Base-by-base conservation (phyloP, 2,113 vertebrate species). In the Macroglossus sobrinus region DNA sequence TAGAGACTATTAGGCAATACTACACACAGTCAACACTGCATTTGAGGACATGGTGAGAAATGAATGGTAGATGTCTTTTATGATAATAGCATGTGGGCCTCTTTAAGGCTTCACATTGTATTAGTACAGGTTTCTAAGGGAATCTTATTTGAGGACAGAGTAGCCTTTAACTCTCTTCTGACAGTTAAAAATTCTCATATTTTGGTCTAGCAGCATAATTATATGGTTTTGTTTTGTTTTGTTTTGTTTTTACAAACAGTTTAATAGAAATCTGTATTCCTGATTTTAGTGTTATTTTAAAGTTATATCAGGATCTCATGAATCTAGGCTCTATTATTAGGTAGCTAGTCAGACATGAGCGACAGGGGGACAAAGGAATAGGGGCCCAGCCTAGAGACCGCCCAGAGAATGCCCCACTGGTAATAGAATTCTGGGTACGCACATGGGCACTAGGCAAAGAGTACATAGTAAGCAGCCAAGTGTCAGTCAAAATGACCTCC, bases 221-320 rank as follows among this genome's bases (percentile, higher is more conserved):
- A 66, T 40, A 21, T 95, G 61, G 33, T 21, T 72, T 95, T 50
- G 50, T 50, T 50, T 50, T 47, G 45, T 1, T 50, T 50, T 16
- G 50, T 47, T 47, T 47, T 47, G 3, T 92, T 19, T 64, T 89
- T 74, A 40, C 0, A 78, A 88, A 74, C n/a, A 26, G 75, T 81
- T 79, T 75, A 89, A 11, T n/a, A 90, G 47, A 66, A 92, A 61
- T 94, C 69, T 30, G 15, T 96, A 47, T 89, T 11, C 86, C 85
- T 57, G 2, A 87, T 78, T 91, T 94, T 86, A 50, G 18, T 84
- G 33, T 89, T 87, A 59, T 86, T 89, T 80, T 91, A 24, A 91
- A 76, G 9, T 82, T 78, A 19, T 50, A 28, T 55, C 9, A 71
- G 28, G 7, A 93, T 47, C 57, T 72, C 72, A 16, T 55, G 35